phyloP scores from a whole-genome alignment of 2,888 invertebrate species.

The Drosophila atripex region DNA sequence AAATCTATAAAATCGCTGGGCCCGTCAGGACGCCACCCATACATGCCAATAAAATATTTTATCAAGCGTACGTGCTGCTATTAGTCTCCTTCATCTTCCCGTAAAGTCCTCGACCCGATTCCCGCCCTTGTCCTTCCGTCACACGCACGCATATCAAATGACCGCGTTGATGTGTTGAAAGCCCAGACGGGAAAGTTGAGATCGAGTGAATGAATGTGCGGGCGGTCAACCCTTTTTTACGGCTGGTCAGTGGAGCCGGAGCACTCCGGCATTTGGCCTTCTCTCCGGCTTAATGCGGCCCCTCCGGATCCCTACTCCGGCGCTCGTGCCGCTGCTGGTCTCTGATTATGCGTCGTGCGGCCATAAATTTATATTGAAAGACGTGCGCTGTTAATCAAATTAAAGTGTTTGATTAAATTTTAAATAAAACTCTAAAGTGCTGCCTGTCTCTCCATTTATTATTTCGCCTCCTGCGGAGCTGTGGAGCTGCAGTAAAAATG shows the following conservation, averaged over 20 bases:
- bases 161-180: slow-evolving; percentile 78
- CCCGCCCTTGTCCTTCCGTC: slow-evolving; percentile 11
- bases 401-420: slow-evolving; percentile 80
- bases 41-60: slow-evolving; percentile 80
- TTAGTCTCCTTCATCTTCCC: slow-evolving; percentile 63
- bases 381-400: slow-evolving; percentile 79
- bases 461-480: slow-evolving; percentile 1
- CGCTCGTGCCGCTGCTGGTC: slow-evolving; percentile 32
- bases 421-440: slow-evolving; percentile 49
- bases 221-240: slow-evolving; percentile 74
- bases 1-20: slow-evolving; percentile 71
- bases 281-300: slow-evolving; percentile 1
- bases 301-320: slow-evolving; percentile 1
- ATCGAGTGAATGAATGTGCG: slow-evolving; percentile 36
- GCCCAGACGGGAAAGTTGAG: slow-evolving; percentile 53
- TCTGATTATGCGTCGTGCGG: slow-evolving; percentile 73
- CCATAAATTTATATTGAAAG: slow-evolving; percentile 80
- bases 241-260: slow-evolving; percentile 60
- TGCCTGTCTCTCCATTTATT: neutral
- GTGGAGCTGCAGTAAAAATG: slow-evolving; percentile 34
- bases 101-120: slow-evolving; percentile 22
- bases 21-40: slow-evolving; percentile 52
- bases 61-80: slow-evolving; percentile 78
- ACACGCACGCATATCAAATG: slow-evolving; percentile 78
- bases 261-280: slow-evolving; percentile 12